These are phyloP conservation scores for Rhegmatorhina hoffmannsi DNA, from an alignment of 2,113 vertebrate genomes.

Conservation along the genomic window DNA sequence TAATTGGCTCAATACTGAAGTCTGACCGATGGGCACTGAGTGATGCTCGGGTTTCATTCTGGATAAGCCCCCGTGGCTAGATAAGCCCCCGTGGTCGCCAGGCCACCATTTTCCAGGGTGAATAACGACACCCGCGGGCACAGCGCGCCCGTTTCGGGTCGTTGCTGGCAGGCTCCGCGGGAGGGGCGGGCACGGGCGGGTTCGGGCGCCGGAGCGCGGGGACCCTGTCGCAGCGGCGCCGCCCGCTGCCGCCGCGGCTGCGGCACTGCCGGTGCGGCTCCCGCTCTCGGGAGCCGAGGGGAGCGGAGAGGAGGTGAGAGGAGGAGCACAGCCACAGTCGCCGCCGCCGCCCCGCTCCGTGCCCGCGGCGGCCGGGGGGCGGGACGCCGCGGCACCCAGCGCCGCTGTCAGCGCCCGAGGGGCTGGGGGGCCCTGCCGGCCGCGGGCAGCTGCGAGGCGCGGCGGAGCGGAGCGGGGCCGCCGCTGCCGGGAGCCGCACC, in stretches of 20 bases:
- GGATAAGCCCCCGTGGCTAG: neutral
- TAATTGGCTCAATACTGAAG: neutral
- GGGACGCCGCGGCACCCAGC: too few relatives aligned
- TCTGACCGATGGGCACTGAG: neutral
- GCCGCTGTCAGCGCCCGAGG: too few relatives aligned
- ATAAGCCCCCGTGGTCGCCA: neutral
- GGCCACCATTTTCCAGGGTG: neutral
- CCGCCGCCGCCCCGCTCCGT: too few relatives aligned
- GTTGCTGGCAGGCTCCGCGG: neutral
- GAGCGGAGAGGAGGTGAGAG: neutral
- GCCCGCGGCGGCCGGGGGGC: too few relatives aligned
- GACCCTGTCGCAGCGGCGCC: conserved; percentile 11
- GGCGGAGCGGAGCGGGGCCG: too few relatives aligned
- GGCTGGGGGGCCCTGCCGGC: too few relatives aligned
- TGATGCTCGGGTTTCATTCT: neutral
- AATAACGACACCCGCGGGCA: neutral
- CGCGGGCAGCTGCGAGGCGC: too few relatives aligned
- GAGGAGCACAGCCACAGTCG: too few relatives aligned
- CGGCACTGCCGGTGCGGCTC: neutral
- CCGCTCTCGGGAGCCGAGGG: neutral
- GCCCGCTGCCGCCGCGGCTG: neutral
- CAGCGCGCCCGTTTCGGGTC: neutral
- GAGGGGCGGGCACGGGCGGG: neutral
- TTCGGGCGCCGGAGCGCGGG: neutral
- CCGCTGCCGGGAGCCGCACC: too few relatives aligned